Evolutionary conservation across 1,140 invertebrate genomes (phyloP).

Genomic region (Drosophila grimshawi): DNA sequence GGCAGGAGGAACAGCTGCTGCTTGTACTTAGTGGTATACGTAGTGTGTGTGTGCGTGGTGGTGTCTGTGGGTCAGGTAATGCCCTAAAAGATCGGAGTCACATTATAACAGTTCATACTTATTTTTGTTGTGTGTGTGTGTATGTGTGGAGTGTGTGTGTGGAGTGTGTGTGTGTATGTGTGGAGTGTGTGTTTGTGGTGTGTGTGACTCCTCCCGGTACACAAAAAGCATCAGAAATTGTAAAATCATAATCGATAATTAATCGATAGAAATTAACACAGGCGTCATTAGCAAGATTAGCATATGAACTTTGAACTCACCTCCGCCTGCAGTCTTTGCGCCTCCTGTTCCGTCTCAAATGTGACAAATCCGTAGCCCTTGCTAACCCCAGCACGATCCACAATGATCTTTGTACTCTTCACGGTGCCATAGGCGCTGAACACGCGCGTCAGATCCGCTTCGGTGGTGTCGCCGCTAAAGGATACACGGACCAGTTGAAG

Average conservation of each 20-base stretch:
- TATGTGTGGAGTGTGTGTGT: slow-evolving; percentile 4
- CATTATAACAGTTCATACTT: slow-evolving; percentile 59
- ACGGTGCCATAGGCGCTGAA: slow-evolving; percentile 95
- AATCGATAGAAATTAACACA: slow-evolving; percentile 31
- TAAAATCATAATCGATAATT: slow-evolving; percentile 31
- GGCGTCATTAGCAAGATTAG: slow-evolving; percentile 52
- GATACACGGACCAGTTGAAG: too few species aligned
- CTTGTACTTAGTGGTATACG: not conserved
- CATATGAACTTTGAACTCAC: slow-evolving; percentile 80
- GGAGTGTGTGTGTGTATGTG: slow-evolving; percentile 14
- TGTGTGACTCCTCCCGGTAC: slow-evolving; percentile 9
- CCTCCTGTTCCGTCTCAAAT: slow-evolving; percentile 96
- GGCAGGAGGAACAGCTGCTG: too few species aligned
- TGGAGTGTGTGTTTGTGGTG: not conserved
- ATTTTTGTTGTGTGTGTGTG: slow-evolving; percentile 7
- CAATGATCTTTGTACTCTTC: slow-evolving; percentile 97
- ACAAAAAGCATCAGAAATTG: slow-evolving; percentile 33
- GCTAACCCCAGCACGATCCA: slow-evolving; percentile 95
- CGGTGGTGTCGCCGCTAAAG: slow-evolving; percentile 91
- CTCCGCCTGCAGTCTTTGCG: slow-evolving; percentile 89
- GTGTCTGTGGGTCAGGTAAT: slow-evolving; percentile 61
- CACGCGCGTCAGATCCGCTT: slow-evolving; percentile 92
- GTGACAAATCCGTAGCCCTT: slow-evolving; percentile 98
- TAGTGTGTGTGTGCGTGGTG: slow-evolving; percentile 19
- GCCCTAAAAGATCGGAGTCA: slow-evolving; percentile 78